phyloP scores from a whole-genome alignment of 2,113 vertebrate species.

The Chinchilla lanigera region DNA sequence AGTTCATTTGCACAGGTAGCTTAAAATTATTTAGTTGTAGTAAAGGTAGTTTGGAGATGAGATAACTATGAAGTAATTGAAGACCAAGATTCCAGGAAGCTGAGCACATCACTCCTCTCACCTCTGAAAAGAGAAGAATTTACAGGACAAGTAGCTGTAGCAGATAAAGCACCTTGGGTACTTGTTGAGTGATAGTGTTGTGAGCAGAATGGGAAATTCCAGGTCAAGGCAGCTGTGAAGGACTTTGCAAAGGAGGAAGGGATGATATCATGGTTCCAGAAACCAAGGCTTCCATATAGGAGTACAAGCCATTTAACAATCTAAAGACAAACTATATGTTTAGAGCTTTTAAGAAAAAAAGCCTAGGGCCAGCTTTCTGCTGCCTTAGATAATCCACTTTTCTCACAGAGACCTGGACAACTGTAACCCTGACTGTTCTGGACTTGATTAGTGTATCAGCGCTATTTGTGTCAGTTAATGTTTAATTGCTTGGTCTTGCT shows the following conservation, averaged over 20 bases:
- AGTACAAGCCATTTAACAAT: background rate
- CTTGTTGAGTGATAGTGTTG: background rate
- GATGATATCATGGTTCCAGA: background rate
- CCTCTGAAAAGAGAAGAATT: background rate
- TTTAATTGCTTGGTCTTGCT: background rate
- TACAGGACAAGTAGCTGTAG: background rate
- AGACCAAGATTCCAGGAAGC: background rate
- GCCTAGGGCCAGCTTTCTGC: background rate
- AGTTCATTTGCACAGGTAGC: background rate
- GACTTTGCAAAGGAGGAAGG: background rate
- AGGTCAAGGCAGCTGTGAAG: background rate
- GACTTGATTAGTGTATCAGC: too few species aligned
- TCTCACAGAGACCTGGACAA: background rate
- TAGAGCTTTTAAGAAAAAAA: background rate
- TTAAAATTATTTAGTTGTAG: conserved; percentile 1
- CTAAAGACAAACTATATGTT: background rate
- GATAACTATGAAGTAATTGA: background rate
- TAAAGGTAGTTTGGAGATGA: background rate
- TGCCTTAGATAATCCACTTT: background rate
- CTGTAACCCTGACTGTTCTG: fast-evolving
- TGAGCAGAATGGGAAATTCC: background rate
- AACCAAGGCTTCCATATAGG: background rate
- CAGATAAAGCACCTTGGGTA: background rate
- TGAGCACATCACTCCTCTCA: too few species aligned
- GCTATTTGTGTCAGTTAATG: background rate